Percentiles rank a stretch among this genome's conserved stretches.
phyloP scores from a whole-genome alignment of 1,140 invertebrate genomes.

The Archegozetes longisetosus region DNA sequence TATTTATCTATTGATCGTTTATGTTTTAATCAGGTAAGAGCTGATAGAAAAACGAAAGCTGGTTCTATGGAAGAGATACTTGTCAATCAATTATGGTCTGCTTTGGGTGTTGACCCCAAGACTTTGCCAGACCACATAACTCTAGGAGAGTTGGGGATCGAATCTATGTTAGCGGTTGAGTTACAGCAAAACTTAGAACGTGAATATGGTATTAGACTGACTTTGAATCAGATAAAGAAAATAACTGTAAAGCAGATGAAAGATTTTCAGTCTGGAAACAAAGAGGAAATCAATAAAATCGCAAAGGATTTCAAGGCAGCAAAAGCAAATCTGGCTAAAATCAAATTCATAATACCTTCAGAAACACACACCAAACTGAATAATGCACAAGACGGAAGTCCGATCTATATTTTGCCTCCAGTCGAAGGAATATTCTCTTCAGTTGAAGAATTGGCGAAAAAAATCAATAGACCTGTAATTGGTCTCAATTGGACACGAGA shows the following conservation, averaged over 20 bases:
- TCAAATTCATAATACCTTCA: conserved; percentile 28
- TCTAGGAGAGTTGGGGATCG: conserved; percentile 82
- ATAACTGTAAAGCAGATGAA: conserved; percentile 10
- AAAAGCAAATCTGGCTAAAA: neutral
- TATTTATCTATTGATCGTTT: conserved; percentile 38
- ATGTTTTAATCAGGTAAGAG: conserved; percentile 30
- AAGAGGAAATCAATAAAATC: neutral
- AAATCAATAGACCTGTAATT: neutral
- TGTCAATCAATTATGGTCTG: conserved; percentile 27
- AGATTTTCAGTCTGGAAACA: neutral
- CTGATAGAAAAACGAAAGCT: conserved; percentile 39
- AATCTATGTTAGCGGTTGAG: conserved; percentile 92
- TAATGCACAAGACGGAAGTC: conserved; percentile 2
- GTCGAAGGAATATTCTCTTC: conserved; percentile 10
- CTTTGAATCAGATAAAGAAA: conserved; percentile 15
- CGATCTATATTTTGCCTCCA: conserved; percentile 13
- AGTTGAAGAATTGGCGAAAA: neutral
- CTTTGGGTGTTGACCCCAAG: conserved; percentile 50
- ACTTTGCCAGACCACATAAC: conserved; percentile 51
- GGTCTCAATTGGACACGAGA: conserved; percentile 14
- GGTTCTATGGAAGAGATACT: conserved; percentile 20
- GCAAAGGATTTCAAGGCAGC: neutral
- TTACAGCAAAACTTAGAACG: conserved; percentile 43
- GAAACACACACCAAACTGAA: conserved; percentile 35
- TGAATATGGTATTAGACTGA: conserved; percentile 13